A percentile compares a stretch with the other conserved stretches of the same genome.
Evolutionary conservation across 2,888 invertebrate species (phyloP).

Genomic region (Leucoma salicis): DNA sequence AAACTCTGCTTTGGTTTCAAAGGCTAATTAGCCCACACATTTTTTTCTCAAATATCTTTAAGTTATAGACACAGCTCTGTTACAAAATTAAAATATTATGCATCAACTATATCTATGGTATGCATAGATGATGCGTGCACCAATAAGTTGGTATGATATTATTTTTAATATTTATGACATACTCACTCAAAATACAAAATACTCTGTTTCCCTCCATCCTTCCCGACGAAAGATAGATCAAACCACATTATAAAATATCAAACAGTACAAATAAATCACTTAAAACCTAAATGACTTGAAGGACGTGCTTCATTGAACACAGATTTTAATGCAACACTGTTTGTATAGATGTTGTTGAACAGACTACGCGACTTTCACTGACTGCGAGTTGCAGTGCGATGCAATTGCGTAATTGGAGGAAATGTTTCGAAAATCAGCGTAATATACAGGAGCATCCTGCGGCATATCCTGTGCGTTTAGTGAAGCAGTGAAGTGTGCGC

Average conservation of each 20-base stretch:
- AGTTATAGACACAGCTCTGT: no score
- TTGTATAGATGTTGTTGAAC: constrained; percentile 22
- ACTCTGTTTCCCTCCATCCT: constrained; percentile 52
- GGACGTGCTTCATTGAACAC: constrained; percentile 24
- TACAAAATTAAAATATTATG: no score
- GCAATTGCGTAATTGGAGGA: constrained; percentile 50
- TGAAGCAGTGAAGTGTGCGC: neutral
- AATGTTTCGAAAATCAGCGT: constrained; percentile 59
- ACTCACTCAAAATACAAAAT: constrained; percentile 63
- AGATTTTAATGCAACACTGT: constrained; percentile 18
- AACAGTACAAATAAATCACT: constrained; percentile 41
- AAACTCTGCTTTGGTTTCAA: no score
- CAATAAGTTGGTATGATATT: no score
- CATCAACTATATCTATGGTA: no score
- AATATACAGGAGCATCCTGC: constrained; percentile 49
- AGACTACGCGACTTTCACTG: constrained; percentile 51
- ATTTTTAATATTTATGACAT: no score
- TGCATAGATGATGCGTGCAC: no score
- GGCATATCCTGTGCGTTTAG: constrained; percentile 34
- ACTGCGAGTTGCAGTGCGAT: constrained; percentile 19
- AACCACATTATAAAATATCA: constrained; percentile 48
- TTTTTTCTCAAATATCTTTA: no score
- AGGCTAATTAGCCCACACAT: no score
- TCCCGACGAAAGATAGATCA: constrained; percentile 56
- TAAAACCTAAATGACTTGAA: constrained; percentile 34